These are phyloP conservation scores for Meloidogyne chitwoodi DNA, from an alignment of 1,140 invertebrate species.

Conservation along the genomic window DNA sequence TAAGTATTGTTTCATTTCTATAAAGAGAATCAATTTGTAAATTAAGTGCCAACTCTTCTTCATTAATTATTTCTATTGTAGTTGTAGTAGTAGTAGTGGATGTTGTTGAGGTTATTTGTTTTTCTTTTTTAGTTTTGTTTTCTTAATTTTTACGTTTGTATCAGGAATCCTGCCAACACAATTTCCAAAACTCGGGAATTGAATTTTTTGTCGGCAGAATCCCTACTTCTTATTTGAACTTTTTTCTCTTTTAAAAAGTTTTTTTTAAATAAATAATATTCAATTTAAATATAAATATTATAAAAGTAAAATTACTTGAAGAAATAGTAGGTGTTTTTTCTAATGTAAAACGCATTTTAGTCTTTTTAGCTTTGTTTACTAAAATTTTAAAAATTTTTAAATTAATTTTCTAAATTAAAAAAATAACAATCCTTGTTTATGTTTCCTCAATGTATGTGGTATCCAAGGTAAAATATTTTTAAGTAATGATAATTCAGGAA, in stretches of 20 bases:
- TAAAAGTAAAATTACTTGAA: background rate
- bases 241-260: too few species aligned
- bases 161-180: too few species aligned
- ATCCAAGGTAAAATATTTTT: constrained; percentile 12
- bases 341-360: background rate
- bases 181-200: too few species aligned
- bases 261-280: too few species aligned
- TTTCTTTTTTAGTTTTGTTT: background rate
- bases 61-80: constrained; percentile 4
- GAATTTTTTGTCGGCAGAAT: too few species aligned
- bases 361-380: background rate
- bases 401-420: background rate
- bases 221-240: too few species aligned
- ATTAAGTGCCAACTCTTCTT: constrained; percentile 17
- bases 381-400: background rate
- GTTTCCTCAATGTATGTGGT: constrained; percentile 3
- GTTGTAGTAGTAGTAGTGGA: background rate
- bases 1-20: background rate
- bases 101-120: background rate
- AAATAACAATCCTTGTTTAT: background rate
- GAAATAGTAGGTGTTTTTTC: background rate
- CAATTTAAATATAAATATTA: too few species aligned
- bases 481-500: background rate
- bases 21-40: constrained; percentile 5
- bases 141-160: background rate